Evolutionary conservation across 2,888 invertebrate genomes (phyloP), one percentile per base, ranked within the genome.

Genomic region (Stratiomys singularior): DNA sequence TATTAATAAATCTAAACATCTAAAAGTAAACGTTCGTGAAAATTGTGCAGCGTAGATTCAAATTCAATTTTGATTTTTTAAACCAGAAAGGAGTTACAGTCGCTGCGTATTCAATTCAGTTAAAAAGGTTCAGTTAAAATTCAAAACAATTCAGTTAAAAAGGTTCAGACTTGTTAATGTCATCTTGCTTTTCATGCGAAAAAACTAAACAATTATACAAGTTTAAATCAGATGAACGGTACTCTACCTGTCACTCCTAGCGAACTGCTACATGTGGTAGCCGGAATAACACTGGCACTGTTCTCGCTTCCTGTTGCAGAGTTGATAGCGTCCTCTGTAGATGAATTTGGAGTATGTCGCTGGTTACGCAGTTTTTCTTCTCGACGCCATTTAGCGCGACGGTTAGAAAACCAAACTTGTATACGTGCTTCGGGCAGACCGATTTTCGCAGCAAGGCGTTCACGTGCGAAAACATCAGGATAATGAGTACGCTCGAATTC

Each of bases 391-490:
- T 99, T 99, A 82, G 99, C 99, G 71, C 99, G 91, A 77, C 99
- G 93, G 89, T 99, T 99, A 81, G 98, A 98, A 89, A 99, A 99
- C 99, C 99, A 99, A 71, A 99, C 99, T 60, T 74, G 74, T 92
- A 98, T 98, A 93, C 97, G 93, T 90, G 97, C 97, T 93, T 97
- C 97, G 89, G 97, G 97, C 89, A 98, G 94, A 91, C 96, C 96
- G 89, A 98, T 98, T 92, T 97, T 97, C 90, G 94, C 95, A 81
- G 98, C 97, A 87, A 98, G 92, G 88, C 96, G 91, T 88, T 98
- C 98, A 84, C 98, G 90, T 82, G 97, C 97, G 89, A 97, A 98
- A 82, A 98, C 97, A 89, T 98, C 97, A 81, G 97, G 98, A 88
- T 98, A 98, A 89, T 98, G 97, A 84, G 97, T 97, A 88, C 97